Base-by-base conservation (phyloP, 30 jellyfish, hydroid and myxozoan genomes). In the Cassiopea xamachana region DNA sequence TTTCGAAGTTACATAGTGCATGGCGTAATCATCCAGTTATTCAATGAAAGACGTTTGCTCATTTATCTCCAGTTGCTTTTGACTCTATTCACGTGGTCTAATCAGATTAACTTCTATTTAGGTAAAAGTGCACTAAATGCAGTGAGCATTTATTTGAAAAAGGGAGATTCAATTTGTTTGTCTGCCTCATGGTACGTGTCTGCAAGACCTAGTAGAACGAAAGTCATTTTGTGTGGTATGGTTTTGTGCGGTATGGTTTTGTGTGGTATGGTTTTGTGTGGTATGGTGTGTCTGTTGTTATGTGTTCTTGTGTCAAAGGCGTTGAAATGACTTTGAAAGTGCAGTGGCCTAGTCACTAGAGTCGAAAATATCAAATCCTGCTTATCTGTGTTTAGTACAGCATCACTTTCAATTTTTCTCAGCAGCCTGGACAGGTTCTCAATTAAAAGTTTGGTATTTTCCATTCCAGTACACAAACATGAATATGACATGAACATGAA, bases 61-160 rank as follows among this genome's bases (percentile, higher is more conserved):
- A 14, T 2, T 19, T 71, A 71, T 43, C 55, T 43, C 15, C 50
- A 8, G 4, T 43, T 71, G 50, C 46, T 16, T 14, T 67, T 67
- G 46, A 19, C 76, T 6, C 50, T 18, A n/a, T 19, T 71, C 51
- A 71, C 39, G 50, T 71, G 6, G n/a, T 27, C 10, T 2, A 71
- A 71, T 43, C n/a, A 71, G 80, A 71, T 71, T 71, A 71, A 19
- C 58, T 19, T 19, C 39, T 27, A 18, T 18, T 27, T 71, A 19
- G 50, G 80, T 55, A n/a, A 8, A 19, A 71, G n/a, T 71, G 80
- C 27, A 71, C 80, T 71, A 71, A 71, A 17, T 5, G 80, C 10
- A 71, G n/a, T 43, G 80, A 71, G n/a, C 27, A 15, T 19, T 71
- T 51, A 12, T 71, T 71, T 27, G 48, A 19, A 71, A 71, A n/a